Percentiles rank a stretch among this genome's conserved stretches.
Conservation (phyloP, 35 echinoderm and acorn worm species). For the Ophiothrix spiculata region DNA sequence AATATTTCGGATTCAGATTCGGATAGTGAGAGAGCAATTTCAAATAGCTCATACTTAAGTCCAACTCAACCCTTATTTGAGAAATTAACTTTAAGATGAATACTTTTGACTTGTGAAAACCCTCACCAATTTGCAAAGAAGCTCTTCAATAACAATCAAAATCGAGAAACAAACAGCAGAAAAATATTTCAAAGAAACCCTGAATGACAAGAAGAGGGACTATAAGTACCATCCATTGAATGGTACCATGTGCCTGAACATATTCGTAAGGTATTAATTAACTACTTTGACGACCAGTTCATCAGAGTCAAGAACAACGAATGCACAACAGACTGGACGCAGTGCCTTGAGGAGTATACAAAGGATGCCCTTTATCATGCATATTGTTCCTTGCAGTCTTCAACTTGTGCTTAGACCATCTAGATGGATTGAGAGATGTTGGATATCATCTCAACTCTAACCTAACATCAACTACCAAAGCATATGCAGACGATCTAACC, state of each 20-base stretch:
- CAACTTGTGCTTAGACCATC: background rate
- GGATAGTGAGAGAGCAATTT: too few relatives aligned
- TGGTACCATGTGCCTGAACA: background rate
- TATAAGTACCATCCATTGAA: too few relatives aligned
- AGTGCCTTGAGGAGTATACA: background rate
- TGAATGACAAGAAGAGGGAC: too few relatives aligned
- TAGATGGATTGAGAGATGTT: background rate
- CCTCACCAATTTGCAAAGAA: too few relatives aligned
- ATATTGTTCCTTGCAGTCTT: background rate
- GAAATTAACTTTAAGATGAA: too few relatives aligned
- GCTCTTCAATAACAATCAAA: too few relatives aligned
- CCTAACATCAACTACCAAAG: background rate
- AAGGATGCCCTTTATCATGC: background rate
- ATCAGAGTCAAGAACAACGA: background rate
- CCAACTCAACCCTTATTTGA: too few relatives aligned
- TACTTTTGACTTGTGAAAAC: too few relatives aligned
- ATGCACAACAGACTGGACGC: background rate
- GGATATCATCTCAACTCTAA: background rate
- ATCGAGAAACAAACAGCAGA: too few relatives aligned
- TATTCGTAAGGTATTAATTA: background rate
- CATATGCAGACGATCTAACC: background rate
- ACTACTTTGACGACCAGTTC: background rate
- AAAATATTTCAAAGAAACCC: too few relatives aligned
- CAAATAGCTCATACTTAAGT: too few relatives aligned
- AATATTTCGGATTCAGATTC: too few relatives aligned